phyloP scores from a whole-genome alignment of 2,113 vertebrate species.

The Galbula dea region DNA sequence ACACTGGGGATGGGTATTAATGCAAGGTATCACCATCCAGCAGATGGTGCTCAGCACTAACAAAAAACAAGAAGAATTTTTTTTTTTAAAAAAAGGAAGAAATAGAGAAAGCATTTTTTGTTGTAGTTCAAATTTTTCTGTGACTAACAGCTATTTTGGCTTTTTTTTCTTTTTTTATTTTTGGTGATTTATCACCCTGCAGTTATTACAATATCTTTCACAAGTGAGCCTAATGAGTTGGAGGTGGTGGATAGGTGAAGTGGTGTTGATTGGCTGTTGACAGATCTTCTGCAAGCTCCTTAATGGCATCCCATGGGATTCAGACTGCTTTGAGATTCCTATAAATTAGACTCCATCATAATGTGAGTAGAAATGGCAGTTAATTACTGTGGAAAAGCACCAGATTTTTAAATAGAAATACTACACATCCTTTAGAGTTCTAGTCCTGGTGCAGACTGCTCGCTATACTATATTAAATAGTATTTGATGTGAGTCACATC shows the following conservation, averaged over 20 bases:
- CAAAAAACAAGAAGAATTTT: background rate
- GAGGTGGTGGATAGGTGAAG: background rate
- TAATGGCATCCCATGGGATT: background rate
- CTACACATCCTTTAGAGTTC: background rate
- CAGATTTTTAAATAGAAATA: background rate
- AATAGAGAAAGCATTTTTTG: background rate
- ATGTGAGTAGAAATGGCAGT: background rate
- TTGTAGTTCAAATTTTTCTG: background rate
- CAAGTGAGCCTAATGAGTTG: background rate
- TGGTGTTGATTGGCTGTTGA: background rate
- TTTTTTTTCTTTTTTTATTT: background rate
- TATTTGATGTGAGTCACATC: background rate
- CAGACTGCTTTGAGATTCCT: background rate
- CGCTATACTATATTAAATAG: background rate
- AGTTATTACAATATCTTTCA: background rate
- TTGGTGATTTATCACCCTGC: background rate
- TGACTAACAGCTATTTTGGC: background rate
- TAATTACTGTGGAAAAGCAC: background rate
- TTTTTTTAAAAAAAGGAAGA: too few relatives aligned
- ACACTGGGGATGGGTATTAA: too few relatives aligned
- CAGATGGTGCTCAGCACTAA: slow-evolving; percentile 57
- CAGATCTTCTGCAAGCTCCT: background rate
- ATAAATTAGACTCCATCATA: background rate
- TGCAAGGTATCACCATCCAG: background rate
- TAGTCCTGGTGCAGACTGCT: background rate